Evolutionary conservation across 2,797 vertebrate genomes (phyloP), one percentile per base, ranked within the genome.

Genomic region (Malurus splendens): DNA sequence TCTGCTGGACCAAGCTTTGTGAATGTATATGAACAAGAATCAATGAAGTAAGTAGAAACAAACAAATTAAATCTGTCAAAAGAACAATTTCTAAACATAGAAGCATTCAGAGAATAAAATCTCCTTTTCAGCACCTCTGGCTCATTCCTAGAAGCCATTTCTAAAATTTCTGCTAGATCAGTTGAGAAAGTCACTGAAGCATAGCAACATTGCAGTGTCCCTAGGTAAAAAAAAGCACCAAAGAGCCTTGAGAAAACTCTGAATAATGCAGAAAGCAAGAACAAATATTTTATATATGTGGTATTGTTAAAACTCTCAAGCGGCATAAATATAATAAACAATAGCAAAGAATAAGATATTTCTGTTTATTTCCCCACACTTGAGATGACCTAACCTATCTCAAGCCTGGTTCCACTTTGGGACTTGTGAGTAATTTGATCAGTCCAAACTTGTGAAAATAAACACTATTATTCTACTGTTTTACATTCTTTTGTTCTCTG

Each of bases 401-500:
- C 90, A 90, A 91, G 68, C 90, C 80, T 88, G 72, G 72, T 67
- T 95, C 86, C 51, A 88, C 81, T 93, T 92, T 55, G 51, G 70
- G 72, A 87, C 81, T 93, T 82, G 65, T 65, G 61, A 94, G 84
- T 91, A 93, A 92, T 87, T 94, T 93, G 86, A 91, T 91, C 78
- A 1, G 66, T 90, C 65, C 68, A 86, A 92, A 95, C 57, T 92
- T 92, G 91, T 93, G 90, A 94, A 94, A 94, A 92, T 94, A 94
- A 94, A 93, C 92, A 92, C 68, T 88, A 41, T 77, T 95, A 90
- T 93, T 95, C 90, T 90, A 92, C 86, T 92, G 84, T 93, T 95
- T 86, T 86, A 51, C 86, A 78, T 91, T 93, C 88, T 90, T 95
- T 94, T 93, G 87, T 94, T 90, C 82, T 91, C 78, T 80, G 81